phyloP scores from a whole-genome alignment of 2,113 vertebrate genomes.

The Lathamus discolor region DNA sequence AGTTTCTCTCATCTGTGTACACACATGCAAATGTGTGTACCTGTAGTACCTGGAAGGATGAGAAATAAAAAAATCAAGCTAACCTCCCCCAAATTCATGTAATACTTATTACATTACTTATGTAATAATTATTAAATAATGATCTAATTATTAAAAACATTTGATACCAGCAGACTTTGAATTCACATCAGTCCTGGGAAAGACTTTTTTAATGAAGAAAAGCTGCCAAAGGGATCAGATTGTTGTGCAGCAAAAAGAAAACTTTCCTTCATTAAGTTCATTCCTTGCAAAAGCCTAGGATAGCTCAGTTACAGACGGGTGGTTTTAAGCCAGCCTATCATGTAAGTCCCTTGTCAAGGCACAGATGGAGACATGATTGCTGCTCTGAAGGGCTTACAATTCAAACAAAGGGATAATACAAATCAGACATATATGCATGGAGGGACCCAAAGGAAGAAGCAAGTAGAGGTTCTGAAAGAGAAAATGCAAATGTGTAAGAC shows the following conservation, averaged over 20 bases:
- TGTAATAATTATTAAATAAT: background rate
- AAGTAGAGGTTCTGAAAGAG: background rate
- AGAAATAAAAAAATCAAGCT: background rate
- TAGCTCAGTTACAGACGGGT: background rate
- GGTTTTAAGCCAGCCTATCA: conserved; percentile 5
- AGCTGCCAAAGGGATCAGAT: background rate
- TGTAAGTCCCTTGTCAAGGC: conserved; percentile 1
- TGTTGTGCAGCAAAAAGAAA: background rate
- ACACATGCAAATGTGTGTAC: background rate
- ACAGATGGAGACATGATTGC: background rate
- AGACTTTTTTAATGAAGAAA: background rate
- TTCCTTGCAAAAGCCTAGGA: background rate
- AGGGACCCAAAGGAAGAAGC: background rate
- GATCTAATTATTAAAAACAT: background rate
- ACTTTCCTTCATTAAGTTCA: background rate
- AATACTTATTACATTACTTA: background rate
- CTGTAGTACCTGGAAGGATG: background rate
- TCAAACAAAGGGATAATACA: conserved; percentile 13
- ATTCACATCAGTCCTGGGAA: background rate
- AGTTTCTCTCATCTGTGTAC: background rate
- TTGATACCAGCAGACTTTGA: background rate
- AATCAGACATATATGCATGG: background rate
- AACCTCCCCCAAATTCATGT: fast-evolving
- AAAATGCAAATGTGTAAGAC: background rate
- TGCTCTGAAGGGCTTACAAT: background rate